Percentiles rank a stretch among this genome's conserved stretches.
phyloP scores from a whole-genome alignment of 1,140 invertebrate genomes.

The Atta cephalotes region DNA sequence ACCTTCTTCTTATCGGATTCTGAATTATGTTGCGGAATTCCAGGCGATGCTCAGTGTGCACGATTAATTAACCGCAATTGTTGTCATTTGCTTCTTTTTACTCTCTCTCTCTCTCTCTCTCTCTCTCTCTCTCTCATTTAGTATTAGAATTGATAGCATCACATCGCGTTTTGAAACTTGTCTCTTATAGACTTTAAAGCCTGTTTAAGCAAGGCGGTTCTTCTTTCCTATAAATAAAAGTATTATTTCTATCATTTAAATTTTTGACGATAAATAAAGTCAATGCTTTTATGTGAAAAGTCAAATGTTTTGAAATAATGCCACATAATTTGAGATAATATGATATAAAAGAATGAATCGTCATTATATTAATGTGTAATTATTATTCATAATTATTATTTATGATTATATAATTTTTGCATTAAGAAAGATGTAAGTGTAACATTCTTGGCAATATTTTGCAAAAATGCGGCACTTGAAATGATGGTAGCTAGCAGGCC shows the following conservation, averaged over 20 bases:
- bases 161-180: slow-evolving; percentile 43
- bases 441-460: neutral
- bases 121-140: slow-evolving; percentile 70
- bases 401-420: neutral
- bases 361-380: neutral
- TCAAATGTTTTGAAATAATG: neutral
- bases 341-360: neutral
- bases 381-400: slow-evolving; percentile 3
- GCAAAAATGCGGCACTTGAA: neutral
- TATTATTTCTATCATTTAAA: neutral
- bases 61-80: slow-evolving; percentile 82
- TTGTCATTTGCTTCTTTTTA: slow-evolving; percentile 77
- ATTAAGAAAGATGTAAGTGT: neutral
- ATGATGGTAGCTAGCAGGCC: neutral
- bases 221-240: neutral
- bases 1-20: slow-evolving; percentile 32
- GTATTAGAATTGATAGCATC: slow-evolving; percentile 81
- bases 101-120: slow-evolving; percentile 65
- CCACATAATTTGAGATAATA: neutral
- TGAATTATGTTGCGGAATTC: slow-evolving; percentile 39
- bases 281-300: neutral
- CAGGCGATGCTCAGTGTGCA: slow-evolving; percentile 42
- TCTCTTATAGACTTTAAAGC: slow-evolving; percentile 30
- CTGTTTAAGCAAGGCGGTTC: slow-evolving; percentile 15
- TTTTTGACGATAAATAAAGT: neutral